Conservation (phyloP, 2,113 vertebrate genomes). For the Pelodiscus sinensis region DNA sequence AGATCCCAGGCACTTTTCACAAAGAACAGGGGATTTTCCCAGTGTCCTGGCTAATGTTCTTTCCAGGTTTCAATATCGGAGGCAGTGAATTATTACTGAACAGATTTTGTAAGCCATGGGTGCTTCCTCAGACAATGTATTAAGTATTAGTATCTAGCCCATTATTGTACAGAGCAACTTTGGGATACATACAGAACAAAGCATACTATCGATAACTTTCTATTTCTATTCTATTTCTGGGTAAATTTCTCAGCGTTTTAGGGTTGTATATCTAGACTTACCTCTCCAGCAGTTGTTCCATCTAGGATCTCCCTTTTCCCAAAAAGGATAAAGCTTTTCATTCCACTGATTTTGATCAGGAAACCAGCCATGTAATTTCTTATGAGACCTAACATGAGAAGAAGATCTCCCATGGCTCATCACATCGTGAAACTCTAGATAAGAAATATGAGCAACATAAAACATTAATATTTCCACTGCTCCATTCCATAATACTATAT, state of each 20-base stretch:
- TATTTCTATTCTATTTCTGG: not conserved
- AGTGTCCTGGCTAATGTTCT: not conserved
- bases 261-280: not conserved
- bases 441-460: slow-evolving; percentile 38
- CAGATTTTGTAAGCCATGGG: not conserved
- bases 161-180: not conserved
- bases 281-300: slow-evolving; percentile 83
- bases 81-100: not conserved
- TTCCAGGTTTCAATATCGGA: not conserved
- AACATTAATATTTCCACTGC: not conserved
- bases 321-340: slow-evolving; percentile 88
- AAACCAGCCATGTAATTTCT: slow-evolving; percentile 75
- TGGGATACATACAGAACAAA: not conserved
- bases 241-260: not conserved
- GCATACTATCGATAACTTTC: not conserved
- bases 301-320: slow-evolving; percentile 76
- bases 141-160: not conserved
- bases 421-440: slow-evolving; percentile 75
- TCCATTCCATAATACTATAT: not conserved
- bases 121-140: not conserved
- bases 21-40: not conserved
- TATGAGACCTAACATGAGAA: slow-evolving; percentile 31
- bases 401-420: slow-evolving; percentile 65
- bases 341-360: slow-evolving; percentile 90
- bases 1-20: not conserved